phyloP scores from a whole-genome alignment of 2,113 vertebrate species.

The Hirundichthys speculiger region DNA sequence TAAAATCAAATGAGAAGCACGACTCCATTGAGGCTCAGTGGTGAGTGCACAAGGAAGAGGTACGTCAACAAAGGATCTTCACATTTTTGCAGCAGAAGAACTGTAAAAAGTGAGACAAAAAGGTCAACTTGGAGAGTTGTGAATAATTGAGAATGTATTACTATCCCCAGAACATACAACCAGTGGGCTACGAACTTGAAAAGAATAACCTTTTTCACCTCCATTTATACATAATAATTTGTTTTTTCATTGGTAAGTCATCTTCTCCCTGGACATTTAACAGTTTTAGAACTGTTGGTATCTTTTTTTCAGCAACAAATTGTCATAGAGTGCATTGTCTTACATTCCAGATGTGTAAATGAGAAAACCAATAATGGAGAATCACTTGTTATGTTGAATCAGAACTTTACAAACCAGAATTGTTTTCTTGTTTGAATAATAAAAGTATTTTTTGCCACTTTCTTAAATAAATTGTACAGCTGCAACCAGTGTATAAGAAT shows the following conservation, averaged over 20 bases:
- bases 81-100: constrained; percentile 19
- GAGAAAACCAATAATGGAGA: constrained; percentile 9
- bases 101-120: neutral
- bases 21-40: too few species aligned
- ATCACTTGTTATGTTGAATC: constrained; percentile 34
- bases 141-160: constrained; percentile 34
- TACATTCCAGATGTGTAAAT: constrained; percentile 28
- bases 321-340: neutral
- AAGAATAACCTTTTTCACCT: constrained; percentile 17
- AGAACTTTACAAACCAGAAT: constrained; percentile 12
- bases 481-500: neutral
- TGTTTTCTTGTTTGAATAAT: constrained; percentile 29
- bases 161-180: neutral
- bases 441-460: constrained; percentile 50
- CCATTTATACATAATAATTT: constrained; percentile 17
- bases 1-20: neutral
- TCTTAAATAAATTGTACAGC: constrained; percentile 27
- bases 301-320: neutral
- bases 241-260: constrained; percentile 16
- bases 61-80: neutral
- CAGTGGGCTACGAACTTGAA: constrained; percentile 25
- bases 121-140: constrained; percentile 1
- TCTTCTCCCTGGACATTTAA: constrained; percentile 35
- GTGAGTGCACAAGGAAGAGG: neutral
- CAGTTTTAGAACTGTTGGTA: constrained; percentile 53